Base-by-base conservation (phyloP, 64 coral and sea anemone species). In the Stichodactyla helianthus region DNA sequence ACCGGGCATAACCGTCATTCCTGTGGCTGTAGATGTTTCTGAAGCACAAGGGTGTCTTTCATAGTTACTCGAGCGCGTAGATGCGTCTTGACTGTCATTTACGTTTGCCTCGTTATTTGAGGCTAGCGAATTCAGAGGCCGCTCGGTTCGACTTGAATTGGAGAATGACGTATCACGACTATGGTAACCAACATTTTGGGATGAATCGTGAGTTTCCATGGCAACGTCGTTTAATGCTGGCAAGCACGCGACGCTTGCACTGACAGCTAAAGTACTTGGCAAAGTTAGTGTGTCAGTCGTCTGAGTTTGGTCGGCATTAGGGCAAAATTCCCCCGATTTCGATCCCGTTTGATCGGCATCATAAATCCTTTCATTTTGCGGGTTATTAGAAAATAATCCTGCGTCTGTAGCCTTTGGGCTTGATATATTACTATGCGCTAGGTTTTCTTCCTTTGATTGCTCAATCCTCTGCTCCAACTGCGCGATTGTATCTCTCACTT, bases 1-100 rank as follows among this genome's bases (percentile, higher is more conserved):
- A 6, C 65, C 89, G 61, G 95, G 95, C 79, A 88, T 62, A 51
- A 62, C 82, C 25, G 7, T 78, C 12, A 28, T 62, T 77, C 77
- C 56, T 13, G 87, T 67, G n/a, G 31, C 53, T 82, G 86, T 14
- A 27, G 68, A 6, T 31, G 68, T 3, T 2, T 31, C 6, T 74
- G 68, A 2, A 23, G 23, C 12, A 74, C 22, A 74, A 74, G 68
- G 20, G 7, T 68, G 19, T 68, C 6, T 22, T 22, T 68, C 17
- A 68, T 68, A 20, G 63, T 68, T 68, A 0, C 63, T 23, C 5
- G 55, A 11, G 55, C 9, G 8, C 55, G n/a, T 9, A 7, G 63
- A 20, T 22, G 63, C n/a, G 17, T 22, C 19, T 74, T 23, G 23
- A 13, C 11, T 74, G 7, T 74, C 68, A 25, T 31, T 25, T 68